Evolutionary conservation across 2,888 invertebrate genomes (phyloP).

Genomic region (Trichopria drosophilae): DNA sequence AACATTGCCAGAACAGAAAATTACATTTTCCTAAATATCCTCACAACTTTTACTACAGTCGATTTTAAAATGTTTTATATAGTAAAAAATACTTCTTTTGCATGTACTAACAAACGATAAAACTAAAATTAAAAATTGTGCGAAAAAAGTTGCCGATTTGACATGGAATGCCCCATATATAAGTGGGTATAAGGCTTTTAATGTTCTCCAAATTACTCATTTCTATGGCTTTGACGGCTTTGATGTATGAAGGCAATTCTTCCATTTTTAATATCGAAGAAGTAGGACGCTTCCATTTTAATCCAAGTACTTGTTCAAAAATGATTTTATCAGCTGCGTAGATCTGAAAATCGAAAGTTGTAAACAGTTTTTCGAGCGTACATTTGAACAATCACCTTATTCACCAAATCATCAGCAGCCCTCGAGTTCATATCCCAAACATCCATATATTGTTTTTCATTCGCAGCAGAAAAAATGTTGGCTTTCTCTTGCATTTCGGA

Average conservation of each 20-base stretch:
- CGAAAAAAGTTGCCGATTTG: no score
- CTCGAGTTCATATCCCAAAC: conserved; percentile 68
- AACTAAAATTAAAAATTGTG: no score
- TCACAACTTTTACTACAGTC: no score
- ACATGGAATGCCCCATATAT: no score
- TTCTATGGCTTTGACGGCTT: conserved; percentile 40
- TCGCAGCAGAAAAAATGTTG: conserved; percentile 66
- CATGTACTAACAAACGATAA: no score
- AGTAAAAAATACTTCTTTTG: no score
- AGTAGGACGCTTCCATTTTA: conserved; percentile 63
- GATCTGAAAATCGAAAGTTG: conserved; percentile 53
- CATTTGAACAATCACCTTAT: no score
- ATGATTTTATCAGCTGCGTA: conserved; percentile 64
- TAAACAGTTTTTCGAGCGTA: not conserved
- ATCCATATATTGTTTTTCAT: conserved; percentile 66
- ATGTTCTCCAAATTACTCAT: no score
- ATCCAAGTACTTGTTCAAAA: conserved; percentile 67
- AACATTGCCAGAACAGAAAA: no score
- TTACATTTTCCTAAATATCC: no score
- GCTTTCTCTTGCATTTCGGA: conserved; percentile 72
- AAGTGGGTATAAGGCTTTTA: no score
- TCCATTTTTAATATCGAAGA: conserved; percentile 54
- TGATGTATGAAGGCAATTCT: conserved; percentile 59
- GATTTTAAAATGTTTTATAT: no score
- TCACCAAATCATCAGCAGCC: conserved; percentile 60